phyloP scores from a whole-genome alignment of 1,140 invertebrate genomes.

The Leptoteleia sp. region DNA sequence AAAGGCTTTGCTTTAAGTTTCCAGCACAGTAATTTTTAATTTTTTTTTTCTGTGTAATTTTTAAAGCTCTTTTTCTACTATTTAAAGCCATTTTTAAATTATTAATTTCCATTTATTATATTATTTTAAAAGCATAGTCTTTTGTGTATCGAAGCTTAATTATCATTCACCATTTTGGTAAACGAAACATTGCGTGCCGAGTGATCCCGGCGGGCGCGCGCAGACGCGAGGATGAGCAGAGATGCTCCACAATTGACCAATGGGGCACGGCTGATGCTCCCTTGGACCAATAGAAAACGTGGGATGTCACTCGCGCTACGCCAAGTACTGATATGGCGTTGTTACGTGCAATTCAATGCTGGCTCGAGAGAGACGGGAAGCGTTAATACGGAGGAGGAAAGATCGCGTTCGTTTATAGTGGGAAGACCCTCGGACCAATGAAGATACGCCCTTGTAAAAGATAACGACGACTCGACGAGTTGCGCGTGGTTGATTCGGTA shows the following conservation, averaged over 20 bases:
- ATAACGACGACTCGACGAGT: conserved; percentile 73
- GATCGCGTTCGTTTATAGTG: conserved; percentile 68
- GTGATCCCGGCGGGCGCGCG: conserved; percentile 67
- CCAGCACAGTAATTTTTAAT: too few relatives aligned
- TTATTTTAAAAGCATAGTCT: too few relatives aligned
- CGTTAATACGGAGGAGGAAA: conserved; percentile 13
- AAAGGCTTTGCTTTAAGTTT: too few relatives aligned
- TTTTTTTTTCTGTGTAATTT: too few relatives aligned
- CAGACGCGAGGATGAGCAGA: conserved; percentile 80
- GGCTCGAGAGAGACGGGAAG: conserved; percentile 61
- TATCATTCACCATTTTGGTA: conserved; percentile 75
- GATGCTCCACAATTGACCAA: conserved; percentile 71
- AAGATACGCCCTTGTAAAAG: conserved; percentile 62
- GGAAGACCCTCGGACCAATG: conserved; percentile 73
- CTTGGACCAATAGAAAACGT: conserved; percentile 62
- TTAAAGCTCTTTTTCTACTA: too few relatives aligned
- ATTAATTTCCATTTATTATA: too few relatives aligned
- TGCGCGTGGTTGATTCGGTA: too few relatives aligned
- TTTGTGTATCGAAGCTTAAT: too few relatives aligned
- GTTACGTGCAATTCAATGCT: conserved; percentile 48
- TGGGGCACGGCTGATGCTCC: conserved; percentile 58
- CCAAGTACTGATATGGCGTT: conserved; percentile 57
- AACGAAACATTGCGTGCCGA: conserved; percentile 35
- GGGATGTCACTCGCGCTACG: conserved; percentile 61
- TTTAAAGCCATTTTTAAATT: too few relatives aligned